These are phyloP conservation scores for Oedothorax gibbosus DNA, from an alignment of 1,140 invertebrate species.

Conservation along the genomic window DNA sequence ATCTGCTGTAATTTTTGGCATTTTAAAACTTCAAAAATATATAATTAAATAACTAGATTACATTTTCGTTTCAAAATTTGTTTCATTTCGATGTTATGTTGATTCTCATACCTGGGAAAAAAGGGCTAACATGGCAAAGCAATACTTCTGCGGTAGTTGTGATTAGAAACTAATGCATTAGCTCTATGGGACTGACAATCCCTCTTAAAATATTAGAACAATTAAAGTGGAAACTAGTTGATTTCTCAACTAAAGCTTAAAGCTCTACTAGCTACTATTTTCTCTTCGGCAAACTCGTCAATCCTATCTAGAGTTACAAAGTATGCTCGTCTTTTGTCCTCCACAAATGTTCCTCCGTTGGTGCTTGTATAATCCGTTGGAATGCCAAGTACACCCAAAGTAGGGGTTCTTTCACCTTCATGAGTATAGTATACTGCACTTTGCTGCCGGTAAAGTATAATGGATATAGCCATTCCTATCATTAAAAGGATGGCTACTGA, in stretches of 20 bases:
- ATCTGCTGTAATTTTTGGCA: too few relatives aligned
- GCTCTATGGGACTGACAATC: too few relatives aligned
- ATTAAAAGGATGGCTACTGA: slow-evolving; percentile 67
- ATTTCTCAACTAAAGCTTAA: slow-evolving; percentile 27
- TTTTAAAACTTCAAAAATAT: too few relatives aligned
- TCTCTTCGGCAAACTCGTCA: slow-evolving; percentile 49
- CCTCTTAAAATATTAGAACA: too few relatives aligned
- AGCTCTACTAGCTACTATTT: slow-evolving; percentile 30
- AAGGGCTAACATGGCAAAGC: too few relatives aligned
- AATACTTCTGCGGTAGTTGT: too few relatives aligned
- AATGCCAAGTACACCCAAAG: slow-evolving; percentile 20
- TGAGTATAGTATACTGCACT: slow-evolving; percentile 80
- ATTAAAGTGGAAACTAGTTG: neutral
- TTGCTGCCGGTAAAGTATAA: slow-evolving; percentile 72
- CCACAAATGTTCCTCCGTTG: slow-evolving; percentile 43
- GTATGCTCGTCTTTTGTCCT: slow-evolving; percentile 42
- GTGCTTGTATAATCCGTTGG: slow-evolving; percentile 8
- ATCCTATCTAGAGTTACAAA: slow-evolving; percentile 54
- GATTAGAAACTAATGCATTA: too few relatives aligned
- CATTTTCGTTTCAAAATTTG: too few relatives aligned
- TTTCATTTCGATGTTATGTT: too few relatives aligned
- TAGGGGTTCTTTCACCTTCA: slow-evolving; percentile 73
- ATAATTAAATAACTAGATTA: too few relatives aligned
- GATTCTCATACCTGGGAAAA: too few relatives aligned
- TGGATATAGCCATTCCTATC: slow-evolving; percentile 65